Evolutionary conservation across 2,888 invertebrate genomes (phyloP).

Genomic region (Odontothrips loti): DNA sequence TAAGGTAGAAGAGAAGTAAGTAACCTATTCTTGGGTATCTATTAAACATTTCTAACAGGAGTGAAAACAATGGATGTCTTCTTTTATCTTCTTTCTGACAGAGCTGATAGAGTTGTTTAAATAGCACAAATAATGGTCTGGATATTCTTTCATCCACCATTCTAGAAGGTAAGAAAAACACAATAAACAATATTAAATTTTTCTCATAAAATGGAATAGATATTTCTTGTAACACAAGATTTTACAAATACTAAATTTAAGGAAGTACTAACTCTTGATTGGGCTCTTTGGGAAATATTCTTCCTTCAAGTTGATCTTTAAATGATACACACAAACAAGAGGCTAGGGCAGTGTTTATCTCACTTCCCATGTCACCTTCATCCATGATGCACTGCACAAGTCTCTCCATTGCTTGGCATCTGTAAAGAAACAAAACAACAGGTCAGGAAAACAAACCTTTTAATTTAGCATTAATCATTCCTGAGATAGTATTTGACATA

Average conservation of each 20-base stretch:
- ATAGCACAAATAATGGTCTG: slow-evolving; percentile 81
- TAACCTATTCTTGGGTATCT: slow-evolving; percentile 74
- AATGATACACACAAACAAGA: slow-evolving; percentile 57
- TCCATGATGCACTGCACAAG: slow-evolving; percentile 59
- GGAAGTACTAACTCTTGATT: slow-evolving; percentile 49
- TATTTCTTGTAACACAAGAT: slow-evolving; percentile 10
- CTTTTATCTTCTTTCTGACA: slow-evolving; percentile 65
- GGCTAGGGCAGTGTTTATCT: slow-evolving; percentile 55
- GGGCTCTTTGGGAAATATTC: slow-evolving; percentile 49
- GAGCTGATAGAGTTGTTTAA: slow-evolving; percentile 72
- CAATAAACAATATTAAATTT: slow-evolving; percentile 39
- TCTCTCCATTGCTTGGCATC: slow-evolving; percentile 62
- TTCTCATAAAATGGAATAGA: slow-evolving; percentile 33
- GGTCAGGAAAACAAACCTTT: neutral
- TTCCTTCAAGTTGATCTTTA: slow-evolving; percentile 49
- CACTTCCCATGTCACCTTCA: slow-evolving; percentile 57
- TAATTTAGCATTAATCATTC: neutral
- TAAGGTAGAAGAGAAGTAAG: slow-evolving; percentile 73
- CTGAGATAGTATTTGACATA: slow-evolving; percentile 30
- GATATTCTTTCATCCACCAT: slow-evolving; percentile 70
- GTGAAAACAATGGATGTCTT: slow-evolving; percentile 70
- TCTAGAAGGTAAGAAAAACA: slow-evolving; percentile 47
- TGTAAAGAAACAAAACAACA: slow-evolving; percentile 37
- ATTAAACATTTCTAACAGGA: slow-evolving; percentile 74
- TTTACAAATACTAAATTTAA: neutral